A percentile compares a stretch with the other conserved stretches of the same genome.
Evolutionary conservation across 2,888 invertebrate genomes (phyloP).

Genomic region (Epinotia ramella): DNA sequence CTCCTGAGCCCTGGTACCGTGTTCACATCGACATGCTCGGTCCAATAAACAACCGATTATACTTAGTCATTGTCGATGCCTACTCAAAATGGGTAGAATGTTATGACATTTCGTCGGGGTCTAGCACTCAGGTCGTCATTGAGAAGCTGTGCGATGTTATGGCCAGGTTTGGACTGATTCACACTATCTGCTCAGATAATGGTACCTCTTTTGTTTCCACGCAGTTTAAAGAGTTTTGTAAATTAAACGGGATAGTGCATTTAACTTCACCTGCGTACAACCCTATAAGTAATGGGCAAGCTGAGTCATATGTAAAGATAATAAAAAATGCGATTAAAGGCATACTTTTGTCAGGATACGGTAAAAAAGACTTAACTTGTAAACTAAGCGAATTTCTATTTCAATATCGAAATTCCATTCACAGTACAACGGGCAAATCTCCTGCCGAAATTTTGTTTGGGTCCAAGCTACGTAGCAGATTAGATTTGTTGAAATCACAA

Average conservation of each 20-base stretch:
- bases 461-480: neutral
- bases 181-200: neutral
- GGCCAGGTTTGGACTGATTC: conserved; percentile 11
- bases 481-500: conserved; percentile 5
- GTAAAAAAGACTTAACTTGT: neutral
- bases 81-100: too few relatives aligned
- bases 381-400: conserved; percentile 6
- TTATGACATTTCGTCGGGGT: neutral
- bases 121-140: neutral
- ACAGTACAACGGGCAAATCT: conserved; percentile 5
- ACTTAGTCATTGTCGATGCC: too few relatives aligned
- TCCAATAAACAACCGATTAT: neutral
- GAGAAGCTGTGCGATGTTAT: conserved; percentile 13
- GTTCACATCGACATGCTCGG: conserved; percentile 7
- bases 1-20: conserved; percentile 1
- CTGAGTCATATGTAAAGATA: conserved; percentile 6
- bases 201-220: conserved; percentile 9
- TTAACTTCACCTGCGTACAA: conserved; percentile 8
- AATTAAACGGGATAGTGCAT: conserved; percentile 5
- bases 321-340: neutral
- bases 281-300: neutral
- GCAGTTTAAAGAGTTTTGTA: conserved; percentile 5
- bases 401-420: conserved; percentile 1
- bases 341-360: neutral
- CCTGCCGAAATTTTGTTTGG: conserved; percentile 13